These are phyloP conservation scores for Sphenopsis melanotis DNA, from an alignment of 2,797 vertebrate genomes.

Conservation along the genomic window DNA sequence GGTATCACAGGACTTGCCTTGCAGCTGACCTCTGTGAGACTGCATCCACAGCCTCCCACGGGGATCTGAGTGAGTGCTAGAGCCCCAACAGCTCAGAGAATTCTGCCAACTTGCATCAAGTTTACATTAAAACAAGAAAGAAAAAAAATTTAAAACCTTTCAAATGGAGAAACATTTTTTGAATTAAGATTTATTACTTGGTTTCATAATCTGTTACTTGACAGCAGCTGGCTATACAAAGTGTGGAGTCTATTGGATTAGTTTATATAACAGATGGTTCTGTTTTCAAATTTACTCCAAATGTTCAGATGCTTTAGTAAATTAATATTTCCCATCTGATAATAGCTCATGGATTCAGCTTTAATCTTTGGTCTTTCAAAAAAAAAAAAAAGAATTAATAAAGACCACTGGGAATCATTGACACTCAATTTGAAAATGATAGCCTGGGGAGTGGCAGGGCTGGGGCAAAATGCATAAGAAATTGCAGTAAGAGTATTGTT, in stretches of 20 bases:
- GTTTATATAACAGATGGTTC: slow-evolving; percentile 75
- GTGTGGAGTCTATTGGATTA: slow-evolving; percentile 65
- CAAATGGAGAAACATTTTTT: slow-evolving; percentile 41
- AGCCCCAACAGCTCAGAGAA: background rate
- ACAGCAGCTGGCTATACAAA: slow-evolving; percentile 68
- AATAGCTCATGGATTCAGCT: slow-evolving; percentile 43
- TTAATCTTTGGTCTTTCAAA: slow-evolving; percentile 58
- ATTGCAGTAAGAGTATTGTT: background rate
- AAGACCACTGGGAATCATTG: slow-evolving; percentile 16
- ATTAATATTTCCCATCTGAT: slow-evolving; percentile 75
- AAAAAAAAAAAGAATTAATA: slow-evolving; percentile 34
- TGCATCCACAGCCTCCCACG: background rate
- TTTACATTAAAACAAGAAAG: slow-evolving; percentile 65
- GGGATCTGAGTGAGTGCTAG: background rate
- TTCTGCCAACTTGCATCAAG: slow-evolving; percentile 47
- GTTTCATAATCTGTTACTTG: slow-evolving; percentile 73
- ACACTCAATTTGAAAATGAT: slow-evolving; percentile 13
- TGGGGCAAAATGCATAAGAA: background rate
- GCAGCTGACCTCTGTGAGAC: background rate
- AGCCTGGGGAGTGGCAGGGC: background rate
- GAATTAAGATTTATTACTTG: slow-evolving; percentile 63
- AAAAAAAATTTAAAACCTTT: slow-evolving; percentile 34
- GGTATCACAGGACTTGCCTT: background rate
- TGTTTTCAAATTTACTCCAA: slow-evolving; percentile 78
- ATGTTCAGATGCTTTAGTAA: slow-evolving; percentile 69